Evolutionary conservation across 2,113 vertebrate genomes (phyloP), one percentile per base, ranked within the genome.

Genomic region (Scartelaos histophorus): DNA sequence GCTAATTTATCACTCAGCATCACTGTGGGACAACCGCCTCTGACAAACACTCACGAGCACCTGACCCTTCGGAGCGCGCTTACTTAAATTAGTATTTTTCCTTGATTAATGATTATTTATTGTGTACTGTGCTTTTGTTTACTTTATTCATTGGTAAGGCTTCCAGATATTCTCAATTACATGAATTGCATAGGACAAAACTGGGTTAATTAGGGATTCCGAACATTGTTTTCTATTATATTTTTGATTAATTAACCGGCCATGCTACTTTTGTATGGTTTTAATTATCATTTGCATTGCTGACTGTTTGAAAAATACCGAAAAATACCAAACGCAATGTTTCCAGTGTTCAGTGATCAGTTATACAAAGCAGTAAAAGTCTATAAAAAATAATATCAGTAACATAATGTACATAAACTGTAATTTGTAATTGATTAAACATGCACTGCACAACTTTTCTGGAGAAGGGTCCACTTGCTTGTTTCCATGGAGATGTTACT

Each of bases 1-100:
- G 83, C 79, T 89, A 92, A 93, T 94, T 88, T 72, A 88, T 92
- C 89, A 88, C 82, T 85, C 83, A 69, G 62, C 62, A 71, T 90
- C 84, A 85, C 53, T 24, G 17, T 66, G 61, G 65, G 70, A 78
- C 66, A 74, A 66, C 22, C 74, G 12, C 67, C 62, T 17, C 64
- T 74, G 77, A 83, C 80, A 81, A 77, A 79, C 12, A 24, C 56
- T 83, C 73, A 83, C 19, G 57, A 69, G 58, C 61, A 43, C 34
- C 61, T 64, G 61, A 64, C 61, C 58, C 58, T 43, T n/a, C 5
- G 6, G n/a, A n/a, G 3, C n/a, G 61, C 38, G 3, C 38, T 1
- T n/a, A 64, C 34, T 38, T 43, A 38, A n/a, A 21, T 64, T 12
- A 64, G 4, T n/a, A 34, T 21, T 34, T 64, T n/a, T 12, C 61